phyloP scores from a whole-genome alignment of 2,113 vertebrate species.

The Phylloscopus trochilus region DNA sequence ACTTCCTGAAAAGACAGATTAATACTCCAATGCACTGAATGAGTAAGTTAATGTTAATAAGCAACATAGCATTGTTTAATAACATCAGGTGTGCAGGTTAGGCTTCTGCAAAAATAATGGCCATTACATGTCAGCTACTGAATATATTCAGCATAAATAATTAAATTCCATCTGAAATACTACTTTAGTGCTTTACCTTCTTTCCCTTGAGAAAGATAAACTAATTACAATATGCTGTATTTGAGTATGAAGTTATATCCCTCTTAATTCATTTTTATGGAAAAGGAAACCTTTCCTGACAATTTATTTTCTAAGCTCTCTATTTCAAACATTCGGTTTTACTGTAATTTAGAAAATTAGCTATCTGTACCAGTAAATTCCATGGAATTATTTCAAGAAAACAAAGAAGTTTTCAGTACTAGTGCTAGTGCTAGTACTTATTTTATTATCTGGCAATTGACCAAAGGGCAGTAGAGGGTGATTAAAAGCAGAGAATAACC shows the following conservation, averaged over 20 bases:
- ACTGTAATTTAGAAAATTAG: conserved; percentile 3
- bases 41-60: not conserved
- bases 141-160: not conserved
- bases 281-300: not conserved
- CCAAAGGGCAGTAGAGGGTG: not conserved
- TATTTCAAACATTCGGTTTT: not conserved
- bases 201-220: not conserved
- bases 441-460: not conserved
- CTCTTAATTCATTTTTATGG: conserved; percentile 1
- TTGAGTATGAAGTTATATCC: not conserved
- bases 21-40: not conserved
- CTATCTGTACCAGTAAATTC: not conserved
- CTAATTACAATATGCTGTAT: not conserved
- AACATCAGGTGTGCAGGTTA: not conserved
- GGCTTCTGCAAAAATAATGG: not conserved
- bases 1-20: not conserved
- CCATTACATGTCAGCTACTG: not conserved
- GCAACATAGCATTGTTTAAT: not conserved
- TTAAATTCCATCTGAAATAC: not conserved
- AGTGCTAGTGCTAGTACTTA: not conserved
- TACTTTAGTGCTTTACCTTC: not conserved
- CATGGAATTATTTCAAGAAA: not conserved
- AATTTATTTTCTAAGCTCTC: not conserved
- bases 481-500: not conserved
- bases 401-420: not conserved